These are phyloP conservation scores for Brienomyrus brachyistius DNA, from an alignment of 2,113 vertebrate species.

Conservation along the genomic window DNA sequence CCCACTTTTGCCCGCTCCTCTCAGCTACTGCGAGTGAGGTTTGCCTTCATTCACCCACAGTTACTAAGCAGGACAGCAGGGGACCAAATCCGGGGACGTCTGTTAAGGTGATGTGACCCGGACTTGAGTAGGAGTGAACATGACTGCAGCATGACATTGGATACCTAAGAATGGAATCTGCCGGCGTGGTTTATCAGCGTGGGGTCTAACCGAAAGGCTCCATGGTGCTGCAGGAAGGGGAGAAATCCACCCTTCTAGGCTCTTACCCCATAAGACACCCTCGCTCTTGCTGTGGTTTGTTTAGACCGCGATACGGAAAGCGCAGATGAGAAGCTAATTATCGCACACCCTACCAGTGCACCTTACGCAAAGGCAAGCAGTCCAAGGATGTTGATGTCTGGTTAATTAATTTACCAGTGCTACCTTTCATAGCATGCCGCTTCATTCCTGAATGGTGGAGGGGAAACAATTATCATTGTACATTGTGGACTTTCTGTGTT, in stretches of 20 bases:
- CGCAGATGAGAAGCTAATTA: constrained; percentile 24
- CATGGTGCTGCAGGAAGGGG: constrained; percentile 36
- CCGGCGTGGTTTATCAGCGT: neutral
- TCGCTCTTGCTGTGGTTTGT: constrained; percentile 4
- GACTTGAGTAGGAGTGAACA: neutral
- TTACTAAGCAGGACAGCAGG: neutral
- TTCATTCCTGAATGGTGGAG: neutral
- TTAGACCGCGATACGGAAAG: constrained; percentile 29
- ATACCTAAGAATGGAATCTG: neutral
- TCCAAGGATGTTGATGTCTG: neutral
- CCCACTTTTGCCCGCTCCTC: neutral
- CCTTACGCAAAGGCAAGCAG: neutral
- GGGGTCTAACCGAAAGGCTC: constrained; percentile 11
- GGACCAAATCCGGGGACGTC: neutral
- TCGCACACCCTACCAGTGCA: neutral
- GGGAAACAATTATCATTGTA: neutral
- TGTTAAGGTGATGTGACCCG: neutral
- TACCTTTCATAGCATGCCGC: neutral
- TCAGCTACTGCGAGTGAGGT: neutral
- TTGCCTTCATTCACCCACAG: neutral
- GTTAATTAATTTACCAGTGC: constrained; percentile 17
- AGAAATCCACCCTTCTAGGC: constrained; percentile 37
- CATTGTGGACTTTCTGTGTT: neutral
- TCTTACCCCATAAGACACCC: constrained; percentile 31
- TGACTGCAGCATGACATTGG: neutral